Evolutionary conservation across 2,113 vertebrate species (phyloP).

Genomic region (Asarcornis scutulata): DNA sequence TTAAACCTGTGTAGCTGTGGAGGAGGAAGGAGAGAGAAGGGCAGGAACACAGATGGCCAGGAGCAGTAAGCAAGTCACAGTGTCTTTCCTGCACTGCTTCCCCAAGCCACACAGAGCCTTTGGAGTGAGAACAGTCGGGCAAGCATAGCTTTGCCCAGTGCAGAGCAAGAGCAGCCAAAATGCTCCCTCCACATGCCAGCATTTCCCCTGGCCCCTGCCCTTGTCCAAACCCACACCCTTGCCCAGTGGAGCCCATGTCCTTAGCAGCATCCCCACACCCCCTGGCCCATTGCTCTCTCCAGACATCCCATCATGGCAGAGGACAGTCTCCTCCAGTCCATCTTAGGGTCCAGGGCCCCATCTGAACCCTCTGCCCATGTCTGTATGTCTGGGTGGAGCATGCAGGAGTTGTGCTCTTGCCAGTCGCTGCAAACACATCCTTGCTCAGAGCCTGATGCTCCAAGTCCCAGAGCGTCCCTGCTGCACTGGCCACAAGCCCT

Average conservation of each 20-base stretch:
- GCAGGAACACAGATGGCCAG: fast-evolving
- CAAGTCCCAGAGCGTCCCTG: fast-evolving
- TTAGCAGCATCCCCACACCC: not conserved
- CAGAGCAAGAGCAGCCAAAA: not conserved
- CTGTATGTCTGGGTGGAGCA: fast-evolving
- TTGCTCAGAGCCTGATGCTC: not conserved
- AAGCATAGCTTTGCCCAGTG: not conserved
- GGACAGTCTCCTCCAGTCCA: not conserved
- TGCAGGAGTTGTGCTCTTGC: not conserved
- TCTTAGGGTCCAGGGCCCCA: not conserved
- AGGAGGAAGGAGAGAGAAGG: not conserved
- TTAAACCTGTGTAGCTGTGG: not conserved
- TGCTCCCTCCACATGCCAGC: not conserved
- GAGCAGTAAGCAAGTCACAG: fast-evolving
- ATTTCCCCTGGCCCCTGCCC: not conserved
- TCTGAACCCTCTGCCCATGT: not conserved
- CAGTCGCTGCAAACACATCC: not conserved
- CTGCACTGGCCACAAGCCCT: fast-evolving
- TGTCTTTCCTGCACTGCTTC: not conserved
- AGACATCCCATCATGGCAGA: not conserved
- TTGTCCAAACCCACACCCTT: not conserved
- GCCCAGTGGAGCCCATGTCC: not conserved
- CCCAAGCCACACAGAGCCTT: not conserved
- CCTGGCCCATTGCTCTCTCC: fast-evolving
- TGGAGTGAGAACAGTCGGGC: not conserved